These are phyloP conservation scores for Lasiommata megera DNA, from an alignment of 2,888 invertebrate species.

Conservation along the genomic window DNA sequence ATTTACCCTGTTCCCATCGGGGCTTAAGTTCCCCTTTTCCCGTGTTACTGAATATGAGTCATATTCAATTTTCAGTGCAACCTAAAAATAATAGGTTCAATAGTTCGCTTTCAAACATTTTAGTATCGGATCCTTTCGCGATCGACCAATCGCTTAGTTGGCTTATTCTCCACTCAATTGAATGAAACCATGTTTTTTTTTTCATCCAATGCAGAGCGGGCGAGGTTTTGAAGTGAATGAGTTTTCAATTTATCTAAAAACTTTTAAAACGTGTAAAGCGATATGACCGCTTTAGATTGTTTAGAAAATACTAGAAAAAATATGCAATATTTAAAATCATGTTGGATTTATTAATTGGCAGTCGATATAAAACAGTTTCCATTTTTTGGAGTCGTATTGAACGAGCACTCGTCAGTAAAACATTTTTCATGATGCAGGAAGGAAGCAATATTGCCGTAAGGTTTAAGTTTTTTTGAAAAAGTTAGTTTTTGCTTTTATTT, in stretches of 20 bases:
- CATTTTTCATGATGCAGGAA: no score
- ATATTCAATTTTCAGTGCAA: neutral
- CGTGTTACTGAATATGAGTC: no score
- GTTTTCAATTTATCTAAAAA: conserved; percentile 9
- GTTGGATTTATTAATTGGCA: neutral
- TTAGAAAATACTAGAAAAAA: conserved; percentile 4
- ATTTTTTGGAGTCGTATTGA: no score
- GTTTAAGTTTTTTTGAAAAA: no score
- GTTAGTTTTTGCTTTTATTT: no score
- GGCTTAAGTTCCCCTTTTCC: no score
- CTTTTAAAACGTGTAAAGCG: conserved; percentile 4
- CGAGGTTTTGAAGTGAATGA: neutral
- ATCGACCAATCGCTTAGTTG: conserved; percentile 4
- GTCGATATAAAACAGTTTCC: neutral
- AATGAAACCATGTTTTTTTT: conserved; percentile 6
- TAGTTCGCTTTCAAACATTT: neutral
- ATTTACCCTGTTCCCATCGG: no score
- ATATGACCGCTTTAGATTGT: conserved; percentile 9
- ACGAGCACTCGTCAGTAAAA: no score
- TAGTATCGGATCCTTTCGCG: neutral
- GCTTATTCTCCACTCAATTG: conserved; percentile 14
- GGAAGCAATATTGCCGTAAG: no score
- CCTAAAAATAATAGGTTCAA: neutral
- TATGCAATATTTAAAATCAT: neutral
- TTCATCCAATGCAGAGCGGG: neutral